Evolutionary conservation across 2,113 vertebrate species (phyloP).

Genomic region (Rhea americana): DNA sequence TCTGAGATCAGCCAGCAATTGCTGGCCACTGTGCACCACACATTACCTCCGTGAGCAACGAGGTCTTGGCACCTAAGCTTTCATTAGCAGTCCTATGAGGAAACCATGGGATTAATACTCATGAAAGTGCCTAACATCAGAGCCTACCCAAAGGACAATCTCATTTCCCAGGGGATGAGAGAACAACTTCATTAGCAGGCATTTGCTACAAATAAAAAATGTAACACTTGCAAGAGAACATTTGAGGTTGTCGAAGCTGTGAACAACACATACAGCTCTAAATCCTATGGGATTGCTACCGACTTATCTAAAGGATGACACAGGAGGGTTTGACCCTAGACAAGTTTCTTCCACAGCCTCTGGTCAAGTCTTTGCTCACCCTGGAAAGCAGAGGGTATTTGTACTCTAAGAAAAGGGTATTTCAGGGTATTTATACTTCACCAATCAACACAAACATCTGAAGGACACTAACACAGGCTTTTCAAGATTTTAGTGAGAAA

Average conservation of each 20-base stretch:
- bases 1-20: background rate
- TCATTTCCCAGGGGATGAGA: background rate
- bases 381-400: background rate
- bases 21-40: background rate
- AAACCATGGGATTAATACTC: background rate
- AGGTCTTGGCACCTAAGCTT: background rate
- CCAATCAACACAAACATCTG: background rate
- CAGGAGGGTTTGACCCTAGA: background rate
- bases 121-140: background rate
- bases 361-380: background rate
- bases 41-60: background rate
- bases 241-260: background rate
- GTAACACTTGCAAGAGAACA: background rate
- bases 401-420: background rate
- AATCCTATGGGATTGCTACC: background rate
- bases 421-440: background rate
- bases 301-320: background rate
- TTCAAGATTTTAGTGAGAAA: background rate
- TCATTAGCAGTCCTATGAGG: background rate
- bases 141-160: background rate
- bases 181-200: background rate
- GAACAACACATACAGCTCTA: background rate
- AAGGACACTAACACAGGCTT: background rate
- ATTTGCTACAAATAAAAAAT: background rate
- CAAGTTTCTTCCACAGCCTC: background rate